Percentiles rank a stretch among this genome's conserved stretches.
Conservation (phyloP, 1,140 invertebrate species). For the Drosophila lowei region DNA sequence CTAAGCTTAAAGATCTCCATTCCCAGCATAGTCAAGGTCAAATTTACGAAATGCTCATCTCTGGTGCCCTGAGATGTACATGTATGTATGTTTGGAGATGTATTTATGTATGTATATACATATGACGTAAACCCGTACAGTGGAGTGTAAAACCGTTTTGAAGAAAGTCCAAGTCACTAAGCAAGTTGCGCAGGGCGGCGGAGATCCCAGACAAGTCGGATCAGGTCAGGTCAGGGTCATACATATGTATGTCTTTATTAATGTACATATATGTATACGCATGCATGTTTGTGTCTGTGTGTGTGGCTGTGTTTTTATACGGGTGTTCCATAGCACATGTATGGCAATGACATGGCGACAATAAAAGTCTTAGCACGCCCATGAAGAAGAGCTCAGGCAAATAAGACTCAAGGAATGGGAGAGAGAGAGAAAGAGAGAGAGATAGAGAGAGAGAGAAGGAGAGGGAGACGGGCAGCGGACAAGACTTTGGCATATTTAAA, state of each 20-base stretch:
- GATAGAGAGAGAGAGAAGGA: neutral
- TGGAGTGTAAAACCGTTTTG: neutral
- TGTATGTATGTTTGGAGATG: no score
- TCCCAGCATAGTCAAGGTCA: conserved; percentile 4
- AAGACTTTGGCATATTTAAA: conserved; percentile 72
- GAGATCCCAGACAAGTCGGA: no score
- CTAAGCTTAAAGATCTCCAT: neutral
- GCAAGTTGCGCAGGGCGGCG: no score
- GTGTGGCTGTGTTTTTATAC: conserved; percentile 9
- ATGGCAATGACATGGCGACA: conserved; percentile 64
- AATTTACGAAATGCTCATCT: neutral
- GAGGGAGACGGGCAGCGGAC: neutral
- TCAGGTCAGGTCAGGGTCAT: no score
- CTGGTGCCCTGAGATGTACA: neutral
- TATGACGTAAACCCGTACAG: no score
- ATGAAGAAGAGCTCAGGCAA: conserved; percentile 5
- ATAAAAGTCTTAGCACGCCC: conserved; percentile 74
- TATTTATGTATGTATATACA: no score
- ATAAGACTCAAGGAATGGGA: neutral
- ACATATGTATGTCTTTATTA: neutral
- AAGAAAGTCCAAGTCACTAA: no score
- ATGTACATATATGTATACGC: conserved; percentile 16
- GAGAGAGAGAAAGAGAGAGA: neutral
- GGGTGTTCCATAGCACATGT: conserved; percentile 40
- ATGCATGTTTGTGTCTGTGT: neutral